A percentile compares a stretch with the other conserved stretches of the same genome.
Conservation (phyloP, 1,140 invertebrate genomes). For the Trichogramma pretiosum region DNA sequence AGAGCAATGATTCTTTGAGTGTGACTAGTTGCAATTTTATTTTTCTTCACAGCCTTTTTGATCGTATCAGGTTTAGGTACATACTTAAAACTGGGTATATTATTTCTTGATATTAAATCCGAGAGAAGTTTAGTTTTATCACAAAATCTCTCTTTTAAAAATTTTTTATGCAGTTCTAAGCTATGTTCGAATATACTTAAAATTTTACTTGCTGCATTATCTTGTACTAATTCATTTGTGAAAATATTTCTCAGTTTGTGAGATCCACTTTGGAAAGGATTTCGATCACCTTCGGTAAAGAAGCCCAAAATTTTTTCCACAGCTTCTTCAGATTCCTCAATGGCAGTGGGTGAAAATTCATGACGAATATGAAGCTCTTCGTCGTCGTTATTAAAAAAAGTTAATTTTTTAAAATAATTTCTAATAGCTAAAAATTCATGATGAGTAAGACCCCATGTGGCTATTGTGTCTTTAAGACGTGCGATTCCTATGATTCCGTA, state of each 20-base stretch:
- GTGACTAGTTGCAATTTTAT: not conserved
- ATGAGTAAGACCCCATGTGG: not conserved
- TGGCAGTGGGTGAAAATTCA: not conserved
- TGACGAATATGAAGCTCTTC: not conserved
- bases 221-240: not conserved
- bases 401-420: slow-evolving; percentile 2
- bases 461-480: not conserved
- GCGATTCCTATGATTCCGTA: not conserved
- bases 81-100: not conserved
- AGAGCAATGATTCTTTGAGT: slow-evolving; percentile 1
- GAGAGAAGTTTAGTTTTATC: not conserved
- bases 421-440: not conserved
- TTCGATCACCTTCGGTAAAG: not conserved
- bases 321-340: not conserved
- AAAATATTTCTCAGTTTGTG: not conserved
- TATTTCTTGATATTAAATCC: not conserved
- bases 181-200: slow-evolving; percentile 1
- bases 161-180: not conserved
- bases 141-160: not conserved
- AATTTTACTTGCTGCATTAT: not conserved
- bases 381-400: not conserved
- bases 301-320: not conserved
- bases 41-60: not conserved
- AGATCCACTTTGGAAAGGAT: not conserved
- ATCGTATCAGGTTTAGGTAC: not conserved